These are phyloP conservation scores for Synergus japonicus DNA, from an alignment of 2,888 invertebrate genomes.

Conservation along the genomic window DNA sequence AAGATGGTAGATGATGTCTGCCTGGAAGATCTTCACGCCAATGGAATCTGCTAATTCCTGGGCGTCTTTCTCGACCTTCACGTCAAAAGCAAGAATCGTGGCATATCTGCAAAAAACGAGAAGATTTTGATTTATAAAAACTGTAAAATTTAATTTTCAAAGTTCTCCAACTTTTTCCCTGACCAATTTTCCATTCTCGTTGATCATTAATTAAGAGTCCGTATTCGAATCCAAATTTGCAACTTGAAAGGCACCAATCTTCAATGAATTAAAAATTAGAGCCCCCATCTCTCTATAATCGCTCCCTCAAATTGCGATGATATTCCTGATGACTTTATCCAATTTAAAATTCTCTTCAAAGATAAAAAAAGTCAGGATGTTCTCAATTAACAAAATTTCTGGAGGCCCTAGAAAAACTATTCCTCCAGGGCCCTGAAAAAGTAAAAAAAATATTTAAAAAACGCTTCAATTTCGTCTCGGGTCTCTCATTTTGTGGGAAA, in stretches of 20 bases:
- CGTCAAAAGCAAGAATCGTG: conserved; percentile 99
- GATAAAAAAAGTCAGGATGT: conserved; percentile 14
- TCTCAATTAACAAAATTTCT: conserved; percentile 12
- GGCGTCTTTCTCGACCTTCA: conserved; percentile 98
- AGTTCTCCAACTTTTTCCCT: too few species aligned
- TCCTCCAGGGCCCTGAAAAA: background rate
- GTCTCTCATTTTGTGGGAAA: conserved; percentile 14
- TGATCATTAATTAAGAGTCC: too few species aligned
- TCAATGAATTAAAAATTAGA: background rate
- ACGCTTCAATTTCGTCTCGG: conserved; percentile 3
- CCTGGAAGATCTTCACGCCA: conserved; percentile 97
- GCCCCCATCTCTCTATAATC: background rate
- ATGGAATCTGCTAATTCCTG: conserved; percentile 97
- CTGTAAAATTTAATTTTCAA: too few species aligned
- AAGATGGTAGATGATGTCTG: conserved; percentile 99
- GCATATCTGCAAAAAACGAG: conserved; percentile 85
- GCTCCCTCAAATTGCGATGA: conserved; percentile 3
- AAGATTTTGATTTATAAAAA: background rate
- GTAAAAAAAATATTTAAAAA: background rate
- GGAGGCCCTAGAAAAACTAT: background rate
- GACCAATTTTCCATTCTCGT: too few species aligned
- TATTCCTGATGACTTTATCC: conserved; percentile 1
- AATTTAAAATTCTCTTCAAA: background rate
- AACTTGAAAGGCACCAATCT: background rate
- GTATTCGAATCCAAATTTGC: too few species aligned